Conservation (phyloP, 2,797 vertebrate species). For the Gymnocypris eckloni region DNA sequence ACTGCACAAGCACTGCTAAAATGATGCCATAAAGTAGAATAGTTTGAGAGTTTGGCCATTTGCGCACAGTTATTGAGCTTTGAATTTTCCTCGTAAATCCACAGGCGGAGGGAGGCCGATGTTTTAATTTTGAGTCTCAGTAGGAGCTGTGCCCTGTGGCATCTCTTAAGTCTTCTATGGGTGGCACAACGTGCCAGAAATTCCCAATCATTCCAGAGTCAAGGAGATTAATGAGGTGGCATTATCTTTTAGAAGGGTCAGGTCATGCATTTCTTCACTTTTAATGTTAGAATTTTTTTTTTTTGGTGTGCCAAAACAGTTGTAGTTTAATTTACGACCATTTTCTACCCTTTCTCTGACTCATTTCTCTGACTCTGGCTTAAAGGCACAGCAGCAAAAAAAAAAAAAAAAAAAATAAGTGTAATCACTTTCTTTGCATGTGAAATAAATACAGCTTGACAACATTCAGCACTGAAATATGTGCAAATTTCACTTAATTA, state of each 20-base stretch:
- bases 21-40: slow-evolving; percentile 17
- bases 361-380: not conserved
- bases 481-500: not conserved
- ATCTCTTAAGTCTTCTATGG: slow-evolving; percentile 30
- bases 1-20: not conserved
- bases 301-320: not conserved
- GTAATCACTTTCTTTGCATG: not conserved
- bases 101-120: slow-evolving; percentile 12
- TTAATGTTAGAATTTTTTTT: not conserved
- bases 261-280: not conserved
- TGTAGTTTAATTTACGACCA: not conserved
- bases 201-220: slow-evolving; percentile 14
- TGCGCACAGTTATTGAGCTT: slow-evolving; percentile 17
- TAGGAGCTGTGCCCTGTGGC: slow-evolving; percentile 23
- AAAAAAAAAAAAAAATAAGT: too few species aligned
- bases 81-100: slow-evolving; percentile 17
- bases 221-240: slow-evolving; percentile 26
- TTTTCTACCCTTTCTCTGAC: not conserved
- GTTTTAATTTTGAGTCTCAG: slow-evolving; percentile 38
- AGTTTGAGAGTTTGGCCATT: slow-evolving; percentile 21
- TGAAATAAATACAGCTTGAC: slow-evolving; percentile 3
- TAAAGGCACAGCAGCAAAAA: not conserved
- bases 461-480: not conserved
- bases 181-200: slow-evolving; percentile 22
- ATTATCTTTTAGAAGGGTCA: slow-evolving; percentile 3